Evolutionary conservation across 2,113 vertebrate genomes (phyloP), one percentile per base, ranked within the genome.

Genomic region (Apaloderma vittatum): DNA sequence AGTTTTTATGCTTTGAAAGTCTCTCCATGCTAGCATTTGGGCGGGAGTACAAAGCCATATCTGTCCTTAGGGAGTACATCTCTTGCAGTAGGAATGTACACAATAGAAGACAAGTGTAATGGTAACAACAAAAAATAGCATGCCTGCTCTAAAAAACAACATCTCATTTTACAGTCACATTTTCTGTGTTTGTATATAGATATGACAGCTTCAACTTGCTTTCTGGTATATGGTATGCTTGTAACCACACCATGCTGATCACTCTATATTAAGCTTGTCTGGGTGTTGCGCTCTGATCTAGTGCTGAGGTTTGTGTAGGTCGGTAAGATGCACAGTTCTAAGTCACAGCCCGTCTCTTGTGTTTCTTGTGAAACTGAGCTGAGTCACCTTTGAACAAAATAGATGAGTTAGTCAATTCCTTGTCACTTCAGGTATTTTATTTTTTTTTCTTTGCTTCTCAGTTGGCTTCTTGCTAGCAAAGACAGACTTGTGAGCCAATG

Each of bases 261-360:
- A 1, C 6, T 8, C 27, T 5, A 2, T 18, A 8, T 40, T 40
- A 9, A 62, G 12, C 12, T 45, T 14, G 11, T 8, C 5, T 1
- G 2, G 6, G 37, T 7, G 4, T 29, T 11, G 7, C 59, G 6
- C 26, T 0, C n/a, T 26, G 52, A 3, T 24, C 36, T 18, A 2
- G 29, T 14, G 58, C 16, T 18, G 8, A 7, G 7, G 13, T 8
- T 17, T 2, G 10, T 48, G n/a, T 16, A 8, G 3, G 45, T 5
- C 9, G 19, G 24, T 19, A 34, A 34, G 7, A 12, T 4, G 7
- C 30, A 8, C 5, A 2, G 30, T 18, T 59, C 34, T 43, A 27
- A 11, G 22, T 4, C 27, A 45, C 16, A 34, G 9, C 29, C 36
- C 7, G 18, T 54, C 54, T 40, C 54, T 36, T 17, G 9, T 22